These are phyloP conservation scores for Microcebus murinus DNA, from an alignment of 2,113 vertebrate species.

Conservation along the genomic window DNA sequence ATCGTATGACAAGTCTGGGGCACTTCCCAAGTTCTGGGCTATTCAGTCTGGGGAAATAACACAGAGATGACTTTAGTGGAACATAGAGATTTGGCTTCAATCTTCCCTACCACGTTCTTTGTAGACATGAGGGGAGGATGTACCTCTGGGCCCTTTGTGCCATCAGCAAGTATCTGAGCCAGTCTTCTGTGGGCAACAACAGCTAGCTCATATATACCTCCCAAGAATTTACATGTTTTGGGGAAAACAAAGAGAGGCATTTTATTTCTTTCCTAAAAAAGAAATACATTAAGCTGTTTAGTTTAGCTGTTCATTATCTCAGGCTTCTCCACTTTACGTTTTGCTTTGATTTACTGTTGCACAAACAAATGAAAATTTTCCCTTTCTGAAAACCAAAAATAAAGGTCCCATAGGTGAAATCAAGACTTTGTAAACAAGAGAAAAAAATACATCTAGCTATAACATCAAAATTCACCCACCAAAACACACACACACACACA, in stretches of 20 bases:
- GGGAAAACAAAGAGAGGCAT: neutral
- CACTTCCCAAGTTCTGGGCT: neutral
- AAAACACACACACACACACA: neutral
- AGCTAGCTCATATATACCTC: neutral
- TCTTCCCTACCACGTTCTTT: neutral
- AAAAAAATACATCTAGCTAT: neutral
- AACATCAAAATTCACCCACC: neutral
- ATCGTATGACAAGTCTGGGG: neutral
- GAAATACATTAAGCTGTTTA: neutral
- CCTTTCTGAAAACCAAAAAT: neutral
- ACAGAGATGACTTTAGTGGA: too few species aligned
- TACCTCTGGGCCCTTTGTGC: neutral
- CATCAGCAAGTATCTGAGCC: neutral
- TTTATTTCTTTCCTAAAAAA: neutral
- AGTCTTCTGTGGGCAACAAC: neutral
- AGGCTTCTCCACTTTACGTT: neutral
- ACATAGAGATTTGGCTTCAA: neutral
- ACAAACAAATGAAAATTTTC: neutral
- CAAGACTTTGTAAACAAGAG: neutral
- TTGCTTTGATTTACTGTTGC: neutral
- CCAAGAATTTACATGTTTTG: neutral
- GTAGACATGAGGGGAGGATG: accelerated
- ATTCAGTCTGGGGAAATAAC: neutral
- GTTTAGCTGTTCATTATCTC: neutral
- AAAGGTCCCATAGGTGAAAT: neutral